Evolutionary conservation across 2,888 invertebrate species (phyloP).

Genomic region (Calameuta filiformis): DNA sequence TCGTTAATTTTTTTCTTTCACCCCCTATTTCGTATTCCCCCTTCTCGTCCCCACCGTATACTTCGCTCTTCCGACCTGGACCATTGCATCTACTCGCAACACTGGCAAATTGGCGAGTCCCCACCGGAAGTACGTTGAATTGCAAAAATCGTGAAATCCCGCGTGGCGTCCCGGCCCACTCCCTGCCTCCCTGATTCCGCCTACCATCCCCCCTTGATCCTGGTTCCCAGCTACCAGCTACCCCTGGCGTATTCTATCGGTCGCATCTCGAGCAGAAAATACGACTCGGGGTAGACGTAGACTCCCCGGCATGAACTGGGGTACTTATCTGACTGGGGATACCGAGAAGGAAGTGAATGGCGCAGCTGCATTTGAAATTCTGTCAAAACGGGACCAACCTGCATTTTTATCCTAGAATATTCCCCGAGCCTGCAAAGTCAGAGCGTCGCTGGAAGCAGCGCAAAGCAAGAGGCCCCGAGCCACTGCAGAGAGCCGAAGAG

Average conservation of each 20-base stretch:
- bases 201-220: neutral
- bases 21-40: neutral
- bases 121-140: neutral
- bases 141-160: neutral
- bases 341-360: neutral
- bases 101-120: neutral
- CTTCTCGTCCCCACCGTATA: neutral
- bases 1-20: neutral
- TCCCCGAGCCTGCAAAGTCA: neutral
- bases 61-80: neutral
- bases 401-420: slow-evolving; percentile 21
- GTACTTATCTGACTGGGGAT: slow-evolving; percentile 10
- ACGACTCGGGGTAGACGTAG: slow-evolving; percentile 11
- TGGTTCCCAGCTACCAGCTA: neutral
- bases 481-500: neutral
- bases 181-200: neutral
- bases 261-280: slow-evolving; percentile 24
- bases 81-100: neutral
- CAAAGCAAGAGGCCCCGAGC: neutral
- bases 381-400: slow-evolving; percentile 20
- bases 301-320: neutral
- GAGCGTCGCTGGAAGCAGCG: neutral
- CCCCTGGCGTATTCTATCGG: neutral
- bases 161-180: neutral
- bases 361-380: slow-evolving; percentile 21